Evolutionary conservation across 35 echinoderm and acorn worm species (phyloP), one percentile per base, ranked within the genome.

Genomic region (Apostichopus californicus): DNA sequence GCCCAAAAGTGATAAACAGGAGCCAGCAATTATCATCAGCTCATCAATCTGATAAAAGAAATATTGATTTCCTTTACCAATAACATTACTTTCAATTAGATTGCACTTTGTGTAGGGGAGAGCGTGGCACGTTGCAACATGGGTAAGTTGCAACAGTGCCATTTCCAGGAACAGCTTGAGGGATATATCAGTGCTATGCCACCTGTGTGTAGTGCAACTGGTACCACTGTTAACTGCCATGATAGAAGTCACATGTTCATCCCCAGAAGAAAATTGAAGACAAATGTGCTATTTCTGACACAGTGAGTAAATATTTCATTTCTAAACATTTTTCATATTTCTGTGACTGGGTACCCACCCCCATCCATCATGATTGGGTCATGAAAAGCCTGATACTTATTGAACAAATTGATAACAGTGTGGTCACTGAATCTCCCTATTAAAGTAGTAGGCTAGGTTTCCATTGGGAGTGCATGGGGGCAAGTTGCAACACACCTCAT

Each of bases 161-260:
- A 23, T 28, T 82, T 56, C 17, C 8, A 17, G 79, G 13, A 26
- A 13, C 5, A 22, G 9, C 79, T 81, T 9, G 79, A 81, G 79
- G 79, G 4, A 13, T 54, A 82, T 54, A 82, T 54, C 79, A 82
- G n/a, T 82, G 79, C 13, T 82, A 17, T 82, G 79, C 79, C 79
- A 82, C 79, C 79, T 82, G 79, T 82, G 21, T 82, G 55, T 82
- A 82, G 28, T 82, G 79, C 79, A 82, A 82, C 79, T 82, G 26
- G 8, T 82, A 82, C 79, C 26, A 82, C 28, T 82, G 79, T 23
- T 54, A 82, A 52, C 79, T 28, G 21, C 79, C 23, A 56, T 54
- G 13, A 23, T 52, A 28, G 79, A 73, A 82, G 79, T 82, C 26
- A 82, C 79, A 82, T 82, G 3, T 23, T 18, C 5, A 82, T 52